Evolutionary conservation across 1,140 invertebrate species (phyloP).

Genomic region (Anastatus disparis): DNA sequence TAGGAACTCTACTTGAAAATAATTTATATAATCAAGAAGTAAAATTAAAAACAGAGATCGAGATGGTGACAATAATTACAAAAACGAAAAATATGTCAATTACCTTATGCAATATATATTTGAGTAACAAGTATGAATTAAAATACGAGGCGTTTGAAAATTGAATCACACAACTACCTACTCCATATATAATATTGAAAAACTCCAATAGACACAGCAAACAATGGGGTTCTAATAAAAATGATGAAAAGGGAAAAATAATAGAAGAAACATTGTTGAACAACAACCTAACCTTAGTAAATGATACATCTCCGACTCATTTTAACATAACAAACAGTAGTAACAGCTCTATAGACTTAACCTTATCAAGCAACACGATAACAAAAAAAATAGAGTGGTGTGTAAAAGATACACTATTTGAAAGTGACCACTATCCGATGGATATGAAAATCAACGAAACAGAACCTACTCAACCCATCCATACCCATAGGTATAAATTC

Average conservation of each 20-base stretch:
- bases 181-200: conserved; percentile 50
- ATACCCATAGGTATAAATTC: background rate
- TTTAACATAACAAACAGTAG: background rate
- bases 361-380: background rate
- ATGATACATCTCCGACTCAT: background rate
- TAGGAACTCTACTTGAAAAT: conserved; percentile 46
- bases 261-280: conserved; percentile 35
- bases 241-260: conserved; percentile 26
- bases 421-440: background rate
- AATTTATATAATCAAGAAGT: conserved; percentile 42
- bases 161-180: conserved; percentile 47
- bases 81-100: conserved; percentile 10
- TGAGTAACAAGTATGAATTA: conserved; percentile 32
- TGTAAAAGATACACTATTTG: background rate
- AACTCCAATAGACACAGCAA: conserved; percentile 56
- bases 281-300: background rate
- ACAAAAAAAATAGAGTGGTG: too few relatives aligned
- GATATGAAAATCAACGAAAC: background rate
- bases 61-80: conserved; percentile 45
- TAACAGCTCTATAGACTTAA: background rate
- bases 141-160: conserved; percentile 48
- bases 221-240: conserved; percentile 51
- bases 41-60: conserved; percentile 43
- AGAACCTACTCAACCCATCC: background rate
- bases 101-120: background rate